These are phyloP conservation scores for Heliothis virescens DNA, from an alignment of 1,140 invertebrate genomes.

Conservation along the genomic window DNA sequence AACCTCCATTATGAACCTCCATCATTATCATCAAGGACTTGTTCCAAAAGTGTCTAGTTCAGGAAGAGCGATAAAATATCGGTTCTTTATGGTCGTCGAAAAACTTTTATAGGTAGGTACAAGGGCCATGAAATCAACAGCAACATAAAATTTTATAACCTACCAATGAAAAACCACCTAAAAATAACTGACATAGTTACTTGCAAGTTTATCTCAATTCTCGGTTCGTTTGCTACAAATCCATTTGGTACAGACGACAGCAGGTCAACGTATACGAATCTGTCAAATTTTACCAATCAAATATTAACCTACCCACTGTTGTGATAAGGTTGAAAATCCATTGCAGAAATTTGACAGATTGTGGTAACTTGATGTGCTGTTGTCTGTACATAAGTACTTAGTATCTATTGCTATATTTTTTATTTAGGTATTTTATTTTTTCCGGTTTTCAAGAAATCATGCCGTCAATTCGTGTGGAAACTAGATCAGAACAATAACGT, in stretches of 20 bases:
- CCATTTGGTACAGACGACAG: too few species aligned
- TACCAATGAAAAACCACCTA: neutral
- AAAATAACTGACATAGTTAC: slow-evolving; percentile 1
- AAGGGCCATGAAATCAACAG: neutral
- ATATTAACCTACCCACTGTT: too few species aligned
- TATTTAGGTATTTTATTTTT: neutral
- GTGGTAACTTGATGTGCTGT: too few species aligned
- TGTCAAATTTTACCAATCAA: too few species aligned
- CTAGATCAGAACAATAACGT: neutral
- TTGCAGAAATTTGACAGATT: too few species aligned
- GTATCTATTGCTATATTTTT: neutral
- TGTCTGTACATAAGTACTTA: too few species aligned
- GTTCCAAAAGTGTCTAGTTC: neutral
- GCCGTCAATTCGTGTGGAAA: neutral
- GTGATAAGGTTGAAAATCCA: too few species aligned
- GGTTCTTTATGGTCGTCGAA: neutral
- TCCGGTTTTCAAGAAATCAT: neutral
- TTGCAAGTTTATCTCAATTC: neutral
- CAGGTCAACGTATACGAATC: too few species aligned
- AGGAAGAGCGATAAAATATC: neutral
- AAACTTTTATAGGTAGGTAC: slow-evolving; percentile 1
- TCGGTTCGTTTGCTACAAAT: too few species aligned
- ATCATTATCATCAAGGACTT: too few species aligned
- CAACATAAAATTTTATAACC: neutral
- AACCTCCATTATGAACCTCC: too few species aligned